A percentile compares a stretch with the other conserved stretches of the same genome.
Conservation (phyloP, 2,797 vertebrate genomes). For the Sebastes trivittatus region DNA sequence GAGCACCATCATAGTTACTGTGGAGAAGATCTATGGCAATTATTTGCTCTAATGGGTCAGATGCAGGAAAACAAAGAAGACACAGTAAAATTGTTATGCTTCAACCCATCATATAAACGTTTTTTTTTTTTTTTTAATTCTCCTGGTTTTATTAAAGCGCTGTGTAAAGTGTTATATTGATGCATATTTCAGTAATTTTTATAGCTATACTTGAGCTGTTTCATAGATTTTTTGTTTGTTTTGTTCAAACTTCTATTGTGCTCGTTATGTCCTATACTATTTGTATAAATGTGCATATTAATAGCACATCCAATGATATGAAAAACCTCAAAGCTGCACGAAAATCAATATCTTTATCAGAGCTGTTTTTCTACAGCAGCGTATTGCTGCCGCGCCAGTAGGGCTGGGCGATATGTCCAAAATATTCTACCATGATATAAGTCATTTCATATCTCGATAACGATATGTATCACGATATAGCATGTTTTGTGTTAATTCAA, state of each 20-base stretch:
- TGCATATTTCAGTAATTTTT: background rate
- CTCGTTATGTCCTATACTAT: background rate
- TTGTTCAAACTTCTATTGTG: background rate
- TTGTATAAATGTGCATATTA: background rate
- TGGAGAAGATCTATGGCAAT: background rate
- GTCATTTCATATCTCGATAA: too few species aligned
- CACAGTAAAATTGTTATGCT: background rate
- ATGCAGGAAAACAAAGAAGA: conserved; percentile 7
- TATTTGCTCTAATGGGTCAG: background rate
- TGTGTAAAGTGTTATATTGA: background rate
- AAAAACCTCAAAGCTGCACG: background rate
- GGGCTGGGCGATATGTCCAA: too few species aligned
- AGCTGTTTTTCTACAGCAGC: background rate
- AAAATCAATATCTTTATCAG: background rate
- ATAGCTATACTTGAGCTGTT: background rate
- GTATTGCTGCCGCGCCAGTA: fast-evolving
- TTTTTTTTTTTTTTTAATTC: background rate
- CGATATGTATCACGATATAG: too few species aligned
- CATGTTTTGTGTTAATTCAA: too few species aligned
- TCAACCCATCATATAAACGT: background rate
- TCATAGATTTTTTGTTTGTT: background rate
- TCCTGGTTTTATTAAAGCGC: background rate
- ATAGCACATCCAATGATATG: background rate
- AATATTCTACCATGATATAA: too few species aligned
- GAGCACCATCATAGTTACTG: conserved; percentile 6